Evolutionary conservation across 2,797 vertebrate genomes (phyloP).

Genomic region (Mus caroli): DNA sequence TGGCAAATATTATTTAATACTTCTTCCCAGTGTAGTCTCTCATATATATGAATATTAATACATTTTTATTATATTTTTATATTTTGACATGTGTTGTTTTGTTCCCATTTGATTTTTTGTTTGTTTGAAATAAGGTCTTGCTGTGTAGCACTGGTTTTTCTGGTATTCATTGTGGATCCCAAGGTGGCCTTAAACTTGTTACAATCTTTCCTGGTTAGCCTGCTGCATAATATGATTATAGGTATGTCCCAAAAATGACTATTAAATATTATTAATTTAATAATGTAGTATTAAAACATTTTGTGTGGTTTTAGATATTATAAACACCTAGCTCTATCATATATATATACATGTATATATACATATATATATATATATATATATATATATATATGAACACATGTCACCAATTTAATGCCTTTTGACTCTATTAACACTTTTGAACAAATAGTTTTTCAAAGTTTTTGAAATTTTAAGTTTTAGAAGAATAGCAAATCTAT

Average conservation of each 20-base stretch:
- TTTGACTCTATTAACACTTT: background rate
- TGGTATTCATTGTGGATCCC: background rate
- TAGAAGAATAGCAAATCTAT: background rate
- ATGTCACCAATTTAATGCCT: background rate
- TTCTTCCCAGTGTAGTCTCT: background rate
- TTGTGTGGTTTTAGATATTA: background rate
- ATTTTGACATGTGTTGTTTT: background rate
- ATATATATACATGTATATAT: too few species aligned
- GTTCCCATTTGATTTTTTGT: background rate
- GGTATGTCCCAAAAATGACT: background rate
- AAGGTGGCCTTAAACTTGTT: background rate
- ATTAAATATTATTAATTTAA: background rate
- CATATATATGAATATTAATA: background rate
- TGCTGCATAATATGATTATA: background rate
- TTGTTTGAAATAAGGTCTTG: background rate
- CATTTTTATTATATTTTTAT: background rate
- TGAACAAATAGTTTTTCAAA: background rate
- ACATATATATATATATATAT: too few species aligned
- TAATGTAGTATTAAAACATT: background rate
- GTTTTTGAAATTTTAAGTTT: constrained; percentile 7
- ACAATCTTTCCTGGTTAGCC: background rate
- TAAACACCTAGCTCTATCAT: background rate
- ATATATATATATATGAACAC: background rate
- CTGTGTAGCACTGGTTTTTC: background rate
- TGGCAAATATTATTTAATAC: background rate